Percentiles rank a stretch among this genome's conserved stretches.
These are phyloP conservation scores for Sepiola atlantica DNA, from an alignment of 2,888 invertebrate genomes.

Conservation along the genomic window DNA sequence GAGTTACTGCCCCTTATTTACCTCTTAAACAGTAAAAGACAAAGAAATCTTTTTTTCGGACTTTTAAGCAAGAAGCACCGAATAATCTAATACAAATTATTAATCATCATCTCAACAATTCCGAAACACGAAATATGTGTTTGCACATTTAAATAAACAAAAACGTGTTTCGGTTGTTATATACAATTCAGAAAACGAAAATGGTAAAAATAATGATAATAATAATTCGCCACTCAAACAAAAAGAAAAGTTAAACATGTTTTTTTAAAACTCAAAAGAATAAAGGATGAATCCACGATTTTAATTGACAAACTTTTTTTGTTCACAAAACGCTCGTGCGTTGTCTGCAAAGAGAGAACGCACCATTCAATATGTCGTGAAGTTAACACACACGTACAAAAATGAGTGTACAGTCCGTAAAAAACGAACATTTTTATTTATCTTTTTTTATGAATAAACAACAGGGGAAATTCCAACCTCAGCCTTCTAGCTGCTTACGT, in stretches of 20 bases:
- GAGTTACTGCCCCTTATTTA: no score
- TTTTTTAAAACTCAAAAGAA: not conserved
- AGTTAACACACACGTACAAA: not conserved
- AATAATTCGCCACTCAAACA: not conserved
- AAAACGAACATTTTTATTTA: not conserved
- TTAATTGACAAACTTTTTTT: not conserved
- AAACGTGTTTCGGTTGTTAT: not conserved
- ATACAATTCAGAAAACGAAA: not conserved
- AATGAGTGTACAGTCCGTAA: not conserved
- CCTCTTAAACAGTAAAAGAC: no score
- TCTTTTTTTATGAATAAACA: constrained; percentile 9
- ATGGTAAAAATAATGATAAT: not conserved
- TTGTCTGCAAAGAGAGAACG: not conserved
- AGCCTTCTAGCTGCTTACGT: constrained; percentile 2
- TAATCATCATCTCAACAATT: no score
- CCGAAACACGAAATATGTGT: not conserved
- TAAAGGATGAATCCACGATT: not conserved
- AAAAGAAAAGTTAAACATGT: no score
- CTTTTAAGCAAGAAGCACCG: no score
- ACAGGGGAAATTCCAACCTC: not conserved
- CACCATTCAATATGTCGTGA: constrained; percentile 15
- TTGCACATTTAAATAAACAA: not conserved
- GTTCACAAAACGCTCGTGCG: not conserved
- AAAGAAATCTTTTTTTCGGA: no score
- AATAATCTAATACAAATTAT: no score